Conservation (phyloP, 2,113 vertebrate species). For the Cynopterus brachyotis region DNA sequence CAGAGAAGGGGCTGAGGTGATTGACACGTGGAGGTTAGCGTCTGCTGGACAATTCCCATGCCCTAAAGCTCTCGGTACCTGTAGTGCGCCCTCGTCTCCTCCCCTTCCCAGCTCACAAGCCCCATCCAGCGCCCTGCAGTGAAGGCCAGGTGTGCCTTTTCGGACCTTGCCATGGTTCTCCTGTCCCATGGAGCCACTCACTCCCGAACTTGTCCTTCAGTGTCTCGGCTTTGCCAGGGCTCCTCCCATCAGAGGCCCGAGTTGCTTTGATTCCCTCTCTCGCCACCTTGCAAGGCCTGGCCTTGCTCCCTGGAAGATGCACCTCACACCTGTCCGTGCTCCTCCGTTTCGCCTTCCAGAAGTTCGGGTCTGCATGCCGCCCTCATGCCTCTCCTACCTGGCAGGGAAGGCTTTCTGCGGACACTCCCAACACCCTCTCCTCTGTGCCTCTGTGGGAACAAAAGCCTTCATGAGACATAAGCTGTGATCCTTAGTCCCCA, state of each 20-base stretch:
- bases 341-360: background rate
- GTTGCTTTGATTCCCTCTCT: background rate
- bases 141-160: background rate
- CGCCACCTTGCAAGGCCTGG: background rate
- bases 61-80: accelerated
- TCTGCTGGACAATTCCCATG: background rate
- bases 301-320: background rate
- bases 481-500: accelerated
- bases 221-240: background rate
- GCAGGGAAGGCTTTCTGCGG: background rate
- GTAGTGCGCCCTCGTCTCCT: no score
- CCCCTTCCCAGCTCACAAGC: background rate
- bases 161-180: background rate
- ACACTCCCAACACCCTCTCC: accelerated
- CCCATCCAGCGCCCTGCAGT: accelerated
- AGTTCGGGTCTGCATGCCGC: background rate
- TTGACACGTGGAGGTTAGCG: background rate
- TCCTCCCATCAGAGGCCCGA: background rate
- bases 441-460: accelerated
- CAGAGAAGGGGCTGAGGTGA: background rate
- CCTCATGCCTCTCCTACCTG: background rate
- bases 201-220: background rate
- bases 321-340: accelerated
- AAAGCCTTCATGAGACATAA: accelerated
- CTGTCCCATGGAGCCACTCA: background rate